phyloP scores from a whole-genome alignment of 2,888 invertebrate species.

The Chelonus formosanus region DNA sequence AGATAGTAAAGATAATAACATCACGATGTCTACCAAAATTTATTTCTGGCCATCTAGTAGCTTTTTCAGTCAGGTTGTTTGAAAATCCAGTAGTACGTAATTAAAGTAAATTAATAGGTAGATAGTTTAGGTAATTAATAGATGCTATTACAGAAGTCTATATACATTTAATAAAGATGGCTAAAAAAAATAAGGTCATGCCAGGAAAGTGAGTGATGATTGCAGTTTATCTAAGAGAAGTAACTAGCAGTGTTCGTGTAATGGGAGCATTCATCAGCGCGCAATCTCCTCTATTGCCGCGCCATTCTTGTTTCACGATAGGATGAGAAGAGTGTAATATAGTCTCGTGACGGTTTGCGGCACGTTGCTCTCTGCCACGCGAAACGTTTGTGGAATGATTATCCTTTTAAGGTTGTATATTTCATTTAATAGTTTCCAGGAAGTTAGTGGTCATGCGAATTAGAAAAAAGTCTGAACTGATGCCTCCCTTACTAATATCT shows the following conservation, averaged over 20 bases:
- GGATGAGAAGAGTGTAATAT: slow-evolving; percentile 15
- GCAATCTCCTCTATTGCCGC: slow-evolving; percentile 58
- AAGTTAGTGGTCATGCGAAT: neutral
- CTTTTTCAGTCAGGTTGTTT: too few relatives aligned
- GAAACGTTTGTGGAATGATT: slow-evolving; percentile 31
- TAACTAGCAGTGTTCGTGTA: slow-evolving; percentile 64
- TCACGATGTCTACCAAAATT: too few relatives aligned
- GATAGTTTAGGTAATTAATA: too few relatives aligned
- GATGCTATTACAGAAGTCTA: too few relatives aligned
- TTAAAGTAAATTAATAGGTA: too few relatives aligned
- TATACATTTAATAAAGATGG: slow-evolving; percentile 37
- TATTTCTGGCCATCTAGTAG: too few relatives aligned
- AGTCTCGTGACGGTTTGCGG: slow-evolving; percentile 14
- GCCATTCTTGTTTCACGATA: slow-evolving; percentile 25
- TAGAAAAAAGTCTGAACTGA: too few relatives aligned
- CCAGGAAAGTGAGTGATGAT: slow-evolving; percentile 63
- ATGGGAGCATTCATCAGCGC: slow-evolving; percentile 64
- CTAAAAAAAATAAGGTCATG: slow-evolving; percentile 61
- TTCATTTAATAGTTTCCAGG: slow-evolving; percentile 11
- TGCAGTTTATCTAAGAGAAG: slow-evolving; percentile 63
- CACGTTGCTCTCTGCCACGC: slow-evolving; percentile 17
- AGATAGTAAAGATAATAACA: too few relatives aligned
- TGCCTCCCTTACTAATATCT: too few relatives aligned
- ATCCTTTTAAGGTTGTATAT: slow-evolving; percentile 26
- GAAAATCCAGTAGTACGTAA: too few relatives aligned